Evolutionary conservation across 1,140 invertebrate genomes (phyloP).

Genomic region (Papilio glaucus): DNA sequence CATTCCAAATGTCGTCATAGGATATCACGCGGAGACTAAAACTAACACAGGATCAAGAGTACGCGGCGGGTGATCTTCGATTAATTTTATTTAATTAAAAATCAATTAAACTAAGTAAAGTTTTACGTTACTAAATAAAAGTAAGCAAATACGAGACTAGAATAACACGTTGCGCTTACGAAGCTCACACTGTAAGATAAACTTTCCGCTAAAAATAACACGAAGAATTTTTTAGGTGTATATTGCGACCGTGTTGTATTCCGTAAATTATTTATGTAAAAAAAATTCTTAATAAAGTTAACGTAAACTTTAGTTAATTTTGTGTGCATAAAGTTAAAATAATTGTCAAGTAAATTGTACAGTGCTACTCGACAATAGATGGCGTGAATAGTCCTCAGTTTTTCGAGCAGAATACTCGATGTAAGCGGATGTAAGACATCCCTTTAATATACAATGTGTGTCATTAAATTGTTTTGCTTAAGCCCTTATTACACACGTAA

Average conservation of each 20-base stretch:
- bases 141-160: conserved; percentile 68
- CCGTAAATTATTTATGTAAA: too few species aligned
- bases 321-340: neutral
- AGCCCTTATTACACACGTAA: too few species aligned
- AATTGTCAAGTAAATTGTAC: neutral
- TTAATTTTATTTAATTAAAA: conserved; percentile 55
- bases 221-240: neutral
- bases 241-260: too few species aligned
- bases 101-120: conserved; percentile 52
- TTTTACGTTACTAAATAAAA: conserved; percentile 75
- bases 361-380: conserved; percentile 66
- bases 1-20: conserved; percentile 2
- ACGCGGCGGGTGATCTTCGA: conserved; percentile 42
- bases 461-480: too few species aligned
- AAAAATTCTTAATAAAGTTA: too few species aligned
- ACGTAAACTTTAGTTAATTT: too few species aligned
- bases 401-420: neutral
- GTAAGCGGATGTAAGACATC: neutral
- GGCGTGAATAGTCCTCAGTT: conserved; percentile 43
- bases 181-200: conserved; percentile 62
- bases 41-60: conserved; percentile 26
- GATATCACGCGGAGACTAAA: neutral
- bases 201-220: conserved; percentile 71
- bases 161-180: conserved; percentile 62
- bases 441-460: too few species aligned